Evolutionary conservation across 2,113 vertebrate genomes (phyloP), one percentile per base, ranked within the genome.

Genomic region (Lepus americanus): DNA sequence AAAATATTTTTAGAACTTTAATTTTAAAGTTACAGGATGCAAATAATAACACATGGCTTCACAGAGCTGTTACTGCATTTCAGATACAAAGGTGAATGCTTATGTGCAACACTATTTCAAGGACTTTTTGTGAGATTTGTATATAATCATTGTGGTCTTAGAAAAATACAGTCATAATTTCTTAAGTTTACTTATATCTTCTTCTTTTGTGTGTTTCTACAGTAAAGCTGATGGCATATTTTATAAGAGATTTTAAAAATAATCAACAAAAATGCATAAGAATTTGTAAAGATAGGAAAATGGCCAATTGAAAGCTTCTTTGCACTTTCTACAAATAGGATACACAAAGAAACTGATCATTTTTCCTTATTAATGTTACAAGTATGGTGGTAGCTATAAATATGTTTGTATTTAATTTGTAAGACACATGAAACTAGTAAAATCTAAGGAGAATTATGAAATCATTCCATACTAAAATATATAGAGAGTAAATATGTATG

Each of bases 281-380:
- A 12, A 61, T 31, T 84, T 61, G 33, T 33, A 63, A 33, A 59
- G 25, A 83, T 93, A 31, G 23, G 5, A 77, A 6, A 2, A 27
- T 59, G 5, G 6, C 22, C 33, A 16, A 39, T 53, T 44, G 14
- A 70, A 72, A 61, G 3, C n/a, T 66, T 94, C 53, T 66, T 13
- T 90, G 63, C 16, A 4, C 66, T 63, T 87, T 85, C 36, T 19
- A 84, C 17, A 81, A 91, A 70, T 33, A 64, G 2, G 4, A 39
- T 27, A 70, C 3, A 36, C 61, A 59, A 81, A 2, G 5, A n/a
- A 53, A 72, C 14, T n/a, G n/a, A 64, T 85, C 9, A 9, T 20
- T 80, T 95, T 92, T 80, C 69, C 36, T 79, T 64, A 76, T 76
- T 83, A 69, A 53, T 92, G n/a, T 82, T 36, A 51, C 22, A 81